Base-by-base conservation (phyloP, 2,888 invertebrate genomes). In the Eucera pruinosa region DNA sequence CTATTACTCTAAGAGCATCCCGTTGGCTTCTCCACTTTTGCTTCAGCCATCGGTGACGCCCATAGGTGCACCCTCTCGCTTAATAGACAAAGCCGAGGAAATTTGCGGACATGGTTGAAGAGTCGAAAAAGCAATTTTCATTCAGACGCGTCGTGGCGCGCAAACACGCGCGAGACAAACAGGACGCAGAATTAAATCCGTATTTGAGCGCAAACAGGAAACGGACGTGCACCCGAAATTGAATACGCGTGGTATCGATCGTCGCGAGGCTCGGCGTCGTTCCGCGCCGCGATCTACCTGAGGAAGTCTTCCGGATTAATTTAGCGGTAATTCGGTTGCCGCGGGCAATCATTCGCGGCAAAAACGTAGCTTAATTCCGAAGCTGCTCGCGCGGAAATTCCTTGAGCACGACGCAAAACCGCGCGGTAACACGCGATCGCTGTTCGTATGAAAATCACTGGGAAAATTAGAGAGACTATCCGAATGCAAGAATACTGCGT, bases 121-220 rank as follows among this genome's bases (percentile, higher is more conserved):
- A 77, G 58, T 58, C 57, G 80, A 75, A 84, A 79, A 82, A 80
- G 83, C 77, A 85, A 84, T 82, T 82, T 80, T 82, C 79, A 61
- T 74, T 80, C 68, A 66, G 79, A 69, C 64, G 78, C 62, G 77
- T 64, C 70, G 66, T 76, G 57, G 20, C 72, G 66, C 71, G 67
- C 76, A 85, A 87, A 81, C 73, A 87, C 67, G 70, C 80, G 79
- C 54, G 62, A 82, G 65, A 81, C 84, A 88, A 88, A 88, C 85
- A 88, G 84, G 85, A 87, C 81, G 83, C 64, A 82, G 81, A 88
- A 89, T 89, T 86, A 86, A 88, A 89, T 88, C 86, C 76, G 85
- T 86, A 84, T 88, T 89, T 86, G 84, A 81, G 73, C 70, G 84
- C 82, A 89, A 88, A 88, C 86, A 87, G 83, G 75, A 82, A 85